Percentiles rank a stretch among this genome's conserved stretches.
Evolutionary conservation across 2,797 vertebrate genomes (phyloP).

Genomic region (Lepus oiostolus): DNA sequence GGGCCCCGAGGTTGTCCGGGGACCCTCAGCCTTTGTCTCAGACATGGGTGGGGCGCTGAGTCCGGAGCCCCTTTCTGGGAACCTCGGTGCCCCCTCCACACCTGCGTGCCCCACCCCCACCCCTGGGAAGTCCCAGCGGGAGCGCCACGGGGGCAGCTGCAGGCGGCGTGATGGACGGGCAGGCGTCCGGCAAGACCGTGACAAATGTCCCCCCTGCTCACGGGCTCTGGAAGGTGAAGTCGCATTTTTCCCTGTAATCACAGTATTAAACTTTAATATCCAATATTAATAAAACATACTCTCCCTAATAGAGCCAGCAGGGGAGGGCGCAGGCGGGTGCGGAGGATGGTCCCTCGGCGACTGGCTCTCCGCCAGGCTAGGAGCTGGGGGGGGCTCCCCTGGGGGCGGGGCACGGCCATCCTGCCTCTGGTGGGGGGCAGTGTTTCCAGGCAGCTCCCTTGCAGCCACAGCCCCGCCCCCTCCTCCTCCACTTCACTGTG

Average conservation of each 20-base stretch:
- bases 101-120: background rate
- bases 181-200: background rate
- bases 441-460: too few relatives aligned
- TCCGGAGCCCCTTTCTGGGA: background rate
- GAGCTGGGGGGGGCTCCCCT: background rate
- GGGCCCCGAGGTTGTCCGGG: background rate
- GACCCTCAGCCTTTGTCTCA: too few relatives aligned
- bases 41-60: background rate
- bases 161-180: constrained; percentile 23
- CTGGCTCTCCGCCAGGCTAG: background rate
- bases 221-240: constrained; percentile 75
- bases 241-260: constrained; percentile 87
- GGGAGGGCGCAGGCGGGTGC: background rate
- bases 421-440: background rate
- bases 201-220: constrained; percentile 76
- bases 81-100: background rate
- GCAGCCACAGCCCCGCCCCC: accelerated
- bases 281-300: constrained; percentile 83
- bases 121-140: background rate
- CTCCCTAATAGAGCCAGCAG: constrained; percentile 68
- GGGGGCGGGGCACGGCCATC: background rate
- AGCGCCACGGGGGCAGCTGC: accelerated
- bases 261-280: constrained; percentile 88
- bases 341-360: background rate
- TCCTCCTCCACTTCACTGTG: accelerated